Base-by-base conservation (phyloP, 1,140 invertebrate species). In the Phenacoccus solenopsis region DNA sequence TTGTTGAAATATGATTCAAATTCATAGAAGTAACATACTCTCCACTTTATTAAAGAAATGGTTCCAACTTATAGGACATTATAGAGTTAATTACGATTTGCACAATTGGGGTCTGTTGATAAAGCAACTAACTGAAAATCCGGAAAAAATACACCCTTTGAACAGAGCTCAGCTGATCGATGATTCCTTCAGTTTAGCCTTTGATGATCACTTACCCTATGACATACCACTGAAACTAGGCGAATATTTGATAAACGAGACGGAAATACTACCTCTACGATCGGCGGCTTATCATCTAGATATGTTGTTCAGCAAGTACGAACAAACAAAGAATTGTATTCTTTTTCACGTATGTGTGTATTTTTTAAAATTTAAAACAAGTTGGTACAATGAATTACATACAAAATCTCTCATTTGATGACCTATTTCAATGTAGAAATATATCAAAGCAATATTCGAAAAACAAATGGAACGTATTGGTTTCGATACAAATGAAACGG, bases 101-200 rank as follows among this genome's bases (percentile, higher is more conserved):
- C 76, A 79, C 16, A 88, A 87, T 75, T 91, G 89, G 89, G 78
- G 82, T 68, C 77, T 88, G 4, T 73, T 89, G 2, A 80, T 80
- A 0, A 30, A 32, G 4, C 59, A 70, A 20, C 82, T 85, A 21
- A 70, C 78, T 10, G 75, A 77, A 4, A 79, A 88, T 0, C 88
- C 90, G 70, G 82, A 89, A 32, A 77, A 80, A 1, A 83, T 85
- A 24, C 72, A 78, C 13, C 74, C 77, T 7, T 79, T 89, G 0
- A 89, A 90, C 70, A 82, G 89, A 38, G 91, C 90, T 0, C 88
- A 92, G 74, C 77, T 95, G 0, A 82, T 96, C 12, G 88, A 93
- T 74, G 92, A 96, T 78, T 83, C 89, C 0, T 85, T 93, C 75
- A 91, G 91, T 75, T 80, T 97, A 30, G 92, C 91, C 0, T 78